Evolutionary conservation across 2,888 invertebrate species (phyloP).

Genomic region (Troides oblongomaculatus): DNA sequence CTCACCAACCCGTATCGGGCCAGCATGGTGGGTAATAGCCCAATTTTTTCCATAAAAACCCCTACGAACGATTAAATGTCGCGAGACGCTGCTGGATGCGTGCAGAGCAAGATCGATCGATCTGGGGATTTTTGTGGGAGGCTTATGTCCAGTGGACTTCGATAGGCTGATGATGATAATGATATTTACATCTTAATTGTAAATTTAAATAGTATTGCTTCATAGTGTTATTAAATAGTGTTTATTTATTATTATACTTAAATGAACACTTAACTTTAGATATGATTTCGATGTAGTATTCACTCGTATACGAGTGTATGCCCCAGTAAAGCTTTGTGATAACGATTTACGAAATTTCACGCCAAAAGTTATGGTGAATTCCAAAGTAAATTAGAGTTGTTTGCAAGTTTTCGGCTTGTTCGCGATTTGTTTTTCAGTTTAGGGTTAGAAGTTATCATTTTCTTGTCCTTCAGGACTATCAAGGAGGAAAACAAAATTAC

Average conservation of each 20-base stretch:
- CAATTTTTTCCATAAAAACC: too few relatives aligned
- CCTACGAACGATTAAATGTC: too few relatives aligned
- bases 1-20: too few relatives aligned
- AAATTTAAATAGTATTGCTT: too few relatives aligned
- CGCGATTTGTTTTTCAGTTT: slow-evolving; percentile 10
- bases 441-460: slow-evolving; percentile 10
- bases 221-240: too few relatives aligned
- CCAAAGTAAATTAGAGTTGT: slow-evolving; percentile 18
- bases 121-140: too few relatives aligned
- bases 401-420: slow-evolving; percentile 12
- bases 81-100: too few relatives aligned
- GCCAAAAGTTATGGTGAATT: slow-evolving; percentile 18
- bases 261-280: neutral
- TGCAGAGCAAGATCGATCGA: too few relatives aligned
- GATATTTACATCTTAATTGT: too few relatives aligned
- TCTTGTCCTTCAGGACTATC: slow-evolving; percentile 27
- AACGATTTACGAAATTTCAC: slow-evolving; percentile 11
- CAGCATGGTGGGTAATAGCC: too few relatives aligned
- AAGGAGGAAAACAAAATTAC: neutral
- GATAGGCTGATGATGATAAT: too few relatives aligned
- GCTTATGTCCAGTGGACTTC: too few relatives aligned
- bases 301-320: neutral
- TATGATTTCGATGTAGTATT: neutral
- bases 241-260: neutral
- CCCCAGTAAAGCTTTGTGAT: neutral